Evolutionary conservation across 2,888 invertebrate genomes (phyloP), one percentile per base, ranked within the genome.

Genomic region (Galeruca laticollis): DNA sequence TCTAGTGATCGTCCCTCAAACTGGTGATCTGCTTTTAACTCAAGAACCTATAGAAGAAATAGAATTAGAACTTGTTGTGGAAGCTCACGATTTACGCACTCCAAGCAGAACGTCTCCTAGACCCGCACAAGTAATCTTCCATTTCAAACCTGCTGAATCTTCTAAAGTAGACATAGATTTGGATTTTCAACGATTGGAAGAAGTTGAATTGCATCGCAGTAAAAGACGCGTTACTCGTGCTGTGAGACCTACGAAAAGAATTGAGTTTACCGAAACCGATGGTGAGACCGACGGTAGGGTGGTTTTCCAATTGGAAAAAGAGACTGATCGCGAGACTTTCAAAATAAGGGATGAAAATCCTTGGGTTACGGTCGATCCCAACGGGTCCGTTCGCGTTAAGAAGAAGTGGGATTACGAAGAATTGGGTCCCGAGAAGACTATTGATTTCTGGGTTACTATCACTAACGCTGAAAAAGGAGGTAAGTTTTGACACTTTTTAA

Each of bases 341-440:
- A 96, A 96, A 87, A 95, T 97, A 81, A 89, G 96, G 79, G 96
- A 96, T 82, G 95, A 96, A 84, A 97, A 96, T 88, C 93, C 94
- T 76, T 97, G 97, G 96, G 96, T 97, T 68, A 94, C 94, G 56
- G 96, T 97, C 64, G 96, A 95, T 85, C 91, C 94, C 56, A 95
- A 94, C 86, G 97, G 97, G 78, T 94, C 95, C 68, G 96, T 97
- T 81, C 91, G 94, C 82, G 96, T 97, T 75, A 96, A 95, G 87
- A 95, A 96, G 91, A 96, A 96, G 91, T 97, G 97, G 97, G 96
- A 97, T 89, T 97, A 95, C 86, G 97, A 97, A 84, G 96, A 96
- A 83, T 86, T 97, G 59, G 96, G 96, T 31, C 95, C 95, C 1
- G 96, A 97, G 87, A 97, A 97, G 85, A 96, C 95, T 13, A 96